Evolutionary conservation across 2,888 invertebrate species (phyloP).

Genomic region (Leptopilina drosophilae): DNA sequence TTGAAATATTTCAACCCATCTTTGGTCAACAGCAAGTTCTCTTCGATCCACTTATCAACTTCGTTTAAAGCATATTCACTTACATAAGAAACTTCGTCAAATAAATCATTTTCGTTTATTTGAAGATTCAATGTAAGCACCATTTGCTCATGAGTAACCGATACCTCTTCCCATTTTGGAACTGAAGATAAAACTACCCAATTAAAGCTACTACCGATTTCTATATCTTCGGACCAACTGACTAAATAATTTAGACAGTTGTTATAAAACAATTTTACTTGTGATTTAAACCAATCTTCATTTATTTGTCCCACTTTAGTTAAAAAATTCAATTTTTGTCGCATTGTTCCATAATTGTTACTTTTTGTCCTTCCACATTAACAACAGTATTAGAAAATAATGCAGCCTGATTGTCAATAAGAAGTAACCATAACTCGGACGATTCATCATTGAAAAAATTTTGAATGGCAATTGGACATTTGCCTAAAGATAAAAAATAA

Average conservation of each 20-base stretch:
- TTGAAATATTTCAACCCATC: neutral
- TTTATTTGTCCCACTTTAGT: neutral
- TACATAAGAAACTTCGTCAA: neutral
- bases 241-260: constrained; percentile 1
- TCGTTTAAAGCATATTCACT: neutral
- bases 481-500: constrained; percentile 4
- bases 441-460: neutral
- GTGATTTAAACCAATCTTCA: neutral
- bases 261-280: neutral
- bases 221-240: neutral
- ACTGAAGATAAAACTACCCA: too few species aligned
- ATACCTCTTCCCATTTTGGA: neutral
- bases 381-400: too few species aligned
- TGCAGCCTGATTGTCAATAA: neutral
- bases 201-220: neutral
- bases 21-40: neutral
- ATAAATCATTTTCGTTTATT: neutral
- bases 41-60: neutral
- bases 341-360: neutral
- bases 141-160: neutral
- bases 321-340: neutral
- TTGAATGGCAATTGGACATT: neutral
- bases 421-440: neutral
- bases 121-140: neutral
- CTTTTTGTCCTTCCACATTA: neutral